phyloP scores from a whole-genome alignment of 2,113 vertebrate species.

The Emydocephalus ijimae region DNA sequence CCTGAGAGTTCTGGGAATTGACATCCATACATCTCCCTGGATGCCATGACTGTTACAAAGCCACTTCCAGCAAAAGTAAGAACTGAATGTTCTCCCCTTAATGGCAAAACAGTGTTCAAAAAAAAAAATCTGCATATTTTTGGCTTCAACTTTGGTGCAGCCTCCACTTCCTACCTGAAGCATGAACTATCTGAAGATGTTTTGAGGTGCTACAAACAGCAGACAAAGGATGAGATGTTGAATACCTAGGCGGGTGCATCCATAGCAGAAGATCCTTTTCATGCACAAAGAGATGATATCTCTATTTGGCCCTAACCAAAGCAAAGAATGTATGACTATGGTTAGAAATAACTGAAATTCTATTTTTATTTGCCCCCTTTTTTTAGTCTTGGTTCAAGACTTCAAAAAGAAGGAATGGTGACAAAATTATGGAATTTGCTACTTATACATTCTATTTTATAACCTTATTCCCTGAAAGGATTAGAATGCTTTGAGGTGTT shows the following conservation, averaged over 20 bases:
- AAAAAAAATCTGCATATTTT: background rate
- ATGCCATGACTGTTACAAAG: background rate
- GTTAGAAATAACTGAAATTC: background rate
- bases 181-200: background rate
- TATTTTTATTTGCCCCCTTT: background rate
- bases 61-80: background rate
- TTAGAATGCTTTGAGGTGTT: background rate
- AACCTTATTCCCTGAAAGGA: background rate
- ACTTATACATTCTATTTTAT: background rate
- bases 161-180: background rate
- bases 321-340: background rate
- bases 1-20: too few species aligned
- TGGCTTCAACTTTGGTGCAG: background rate
- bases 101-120: background rate
- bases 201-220: background rate
- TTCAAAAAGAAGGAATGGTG: background rate
- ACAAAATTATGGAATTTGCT: background rate
- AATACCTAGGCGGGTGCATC: background rate
- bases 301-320: background rate
- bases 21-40: background rate
- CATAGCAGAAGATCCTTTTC: background rate
- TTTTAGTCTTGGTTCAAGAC: background rate
- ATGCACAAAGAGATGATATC: background rate
- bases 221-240: background rate
- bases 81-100: rapidly evolving